phyloP scores from a whole-genome alignment of 2,797 vertebrate genomes.

The Poecilia gillii region DNA sequence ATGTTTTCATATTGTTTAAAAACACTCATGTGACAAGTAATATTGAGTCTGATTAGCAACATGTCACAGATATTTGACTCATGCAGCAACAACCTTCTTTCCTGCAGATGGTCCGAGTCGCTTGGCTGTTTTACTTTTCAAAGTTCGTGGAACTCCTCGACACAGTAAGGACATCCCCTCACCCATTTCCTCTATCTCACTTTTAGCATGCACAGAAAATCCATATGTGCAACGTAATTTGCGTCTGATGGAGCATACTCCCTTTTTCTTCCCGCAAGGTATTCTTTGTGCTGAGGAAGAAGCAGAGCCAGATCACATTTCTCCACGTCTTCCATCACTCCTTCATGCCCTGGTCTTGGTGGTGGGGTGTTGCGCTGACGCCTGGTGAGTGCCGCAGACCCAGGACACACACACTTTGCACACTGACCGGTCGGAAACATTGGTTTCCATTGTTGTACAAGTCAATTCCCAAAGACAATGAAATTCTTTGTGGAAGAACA shows the following conservation, averaged over 20 bases:
- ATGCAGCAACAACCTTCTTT: background rate
- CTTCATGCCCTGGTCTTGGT: conserved; percentile 97
- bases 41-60: background rate
- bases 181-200: background rate
- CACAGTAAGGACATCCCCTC: conserved; percentile 84
- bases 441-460: background rate
- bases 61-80: conserved; percentile 7
- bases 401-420: background rate
- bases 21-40: background rate
- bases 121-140: conserved; percentile 94
- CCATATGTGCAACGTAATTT: background rate
- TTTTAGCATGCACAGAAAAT: background rate
- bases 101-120: conserved; percentile 89
- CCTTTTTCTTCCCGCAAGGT: conserved; percentile 75
- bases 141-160: conserved; percentile 95
- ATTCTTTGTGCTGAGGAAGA: conserved; percentile 97
- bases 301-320: conserved; percentile 96
- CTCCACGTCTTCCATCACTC: conserved; percentile 98
- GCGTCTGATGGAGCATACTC: background rate
- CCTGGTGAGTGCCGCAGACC: conserved; percentile 83
- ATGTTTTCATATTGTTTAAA: background rate
- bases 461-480: background rate
- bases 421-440: background rate
- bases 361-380: conserved; percentile 94
- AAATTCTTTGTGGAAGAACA: background rate